Conservation (phyloP, 2,888 invertebrate species). For the Hoplodrina blanda region DNA sequence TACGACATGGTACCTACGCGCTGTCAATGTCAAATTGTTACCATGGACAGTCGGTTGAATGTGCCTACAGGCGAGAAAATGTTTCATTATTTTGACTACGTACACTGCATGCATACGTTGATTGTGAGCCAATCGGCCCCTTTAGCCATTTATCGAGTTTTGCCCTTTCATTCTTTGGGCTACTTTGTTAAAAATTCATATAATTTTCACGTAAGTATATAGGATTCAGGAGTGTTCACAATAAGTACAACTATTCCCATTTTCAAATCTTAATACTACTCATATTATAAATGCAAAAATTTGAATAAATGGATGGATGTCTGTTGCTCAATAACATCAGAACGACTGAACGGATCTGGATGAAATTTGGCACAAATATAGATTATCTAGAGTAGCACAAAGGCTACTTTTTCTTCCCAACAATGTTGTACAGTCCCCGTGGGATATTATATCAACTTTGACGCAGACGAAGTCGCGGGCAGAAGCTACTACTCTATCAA, state of each 20-base stretch:
- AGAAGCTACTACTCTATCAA: not conserved
- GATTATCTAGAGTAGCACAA: no score
- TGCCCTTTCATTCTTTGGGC: not conserved
- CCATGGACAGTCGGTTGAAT: not conserved
- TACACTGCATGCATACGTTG: not conserved
- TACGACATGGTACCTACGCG: not conserved
- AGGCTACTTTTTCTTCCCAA: no score
- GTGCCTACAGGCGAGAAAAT: no score
- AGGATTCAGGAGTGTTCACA: slow-evolving; percentile 7
- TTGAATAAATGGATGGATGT: no score
- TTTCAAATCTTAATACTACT: not conserved
- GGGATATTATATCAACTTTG: no score
- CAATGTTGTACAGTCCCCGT: no score
- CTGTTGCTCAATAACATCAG: no score
- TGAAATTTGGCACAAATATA: no score
- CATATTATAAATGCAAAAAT: no score
- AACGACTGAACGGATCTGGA: no score
- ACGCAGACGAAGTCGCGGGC: no score
- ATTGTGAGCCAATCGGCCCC: not conserved
- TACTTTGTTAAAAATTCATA: not conserved
- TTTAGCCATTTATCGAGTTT: not conserved
- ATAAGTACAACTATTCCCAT: not conserved
- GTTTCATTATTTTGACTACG: no score
- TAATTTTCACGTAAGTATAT: not conserved
- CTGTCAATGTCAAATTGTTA: not conserved